Evolutionary conservation across 2,888 invertebrate genomes (phyloP), one percentile per base, ranked within the genome.

Genomic region (Lasioglossum marginatum): DNA sequence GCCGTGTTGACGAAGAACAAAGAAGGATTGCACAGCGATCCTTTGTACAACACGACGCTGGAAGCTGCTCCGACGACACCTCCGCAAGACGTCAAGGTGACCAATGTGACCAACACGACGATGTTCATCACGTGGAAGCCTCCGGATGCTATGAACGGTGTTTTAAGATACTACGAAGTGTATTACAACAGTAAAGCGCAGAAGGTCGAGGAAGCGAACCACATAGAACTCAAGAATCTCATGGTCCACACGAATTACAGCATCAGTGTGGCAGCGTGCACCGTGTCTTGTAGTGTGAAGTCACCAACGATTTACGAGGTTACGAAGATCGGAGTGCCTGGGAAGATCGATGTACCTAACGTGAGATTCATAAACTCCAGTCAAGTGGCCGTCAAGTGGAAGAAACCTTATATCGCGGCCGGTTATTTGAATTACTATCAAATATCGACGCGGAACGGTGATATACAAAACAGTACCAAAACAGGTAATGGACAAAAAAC

Each of bases 91-190:
- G 95, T 97, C 12, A 94, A 91, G n/a, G 94, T 97, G 81, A 94
- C 95, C 5, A 95, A 97, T 87, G 95, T 97, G 4, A 96, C 96
- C 37, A 97, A 97, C 93, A 96, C 96, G 75, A 97, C 97, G 23
- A 95, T 97, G 82, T 93, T 95, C 14, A 95, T 98, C 74, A 93
- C 94, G n/a, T 98, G 98, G 98, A 95, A 96, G 89, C 96, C 97
- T 60, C 98, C 98, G 1, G 92, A 95, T 2, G 95, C 96, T 37
- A 96, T 96, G 92, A 98, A 98, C 95, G 98, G 98, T 0, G 95
- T 97, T 34, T 96, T 98, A 78, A 96, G 96, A 52, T 96, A 96
- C 90, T 98, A 98, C 95, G 95, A 96, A 10, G 96, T 98, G 81
- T 96, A 96, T 87, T 96, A 96, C 93, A 96, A 95, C 75, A 87